Evolutionary conservation across 2,888 invertebrate species (phyloP).

Genomic region (Cerceris ruficornis): DNA sequence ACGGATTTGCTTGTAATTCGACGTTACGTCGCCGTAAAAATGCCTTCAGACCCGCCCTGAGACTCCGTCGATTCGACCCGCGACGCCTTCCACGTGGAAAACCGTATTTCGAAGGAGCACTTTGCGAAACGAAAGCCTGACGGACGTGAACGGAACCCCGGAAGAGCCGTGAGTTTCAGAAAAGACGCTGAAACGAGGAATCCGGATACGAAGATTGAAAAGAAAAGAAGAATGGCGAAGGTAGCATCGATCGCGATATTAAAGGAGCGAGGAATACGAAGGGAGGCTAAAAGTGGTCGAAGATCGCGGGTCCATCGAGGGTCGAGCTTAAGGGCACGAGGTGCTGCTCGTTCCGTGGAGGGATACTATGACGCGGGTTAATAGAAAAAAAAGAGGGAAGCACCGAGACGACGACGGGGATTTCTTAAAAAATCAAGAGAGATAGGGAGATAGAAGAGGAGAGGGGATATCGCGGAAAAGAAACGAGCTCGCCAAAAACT

Average conservation of each 20-base stretch:
- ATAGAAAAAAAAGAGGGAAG: constrained; percentile 5
- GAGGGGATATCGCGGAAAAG: constrained; percentile 57
- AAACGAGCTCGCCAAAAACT: constrained; percentile 68
- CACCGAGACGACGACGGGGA: constrained; percentile 19
- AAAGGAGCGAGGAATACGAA: not conserved
- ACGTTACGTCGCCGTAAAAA: constrained; percentile 57
- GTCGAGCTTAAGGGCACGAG: constrained; percentile 7
- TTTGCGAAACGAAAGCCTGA: not conserved
- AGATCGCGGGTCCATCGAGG: constrained; percentile 5
- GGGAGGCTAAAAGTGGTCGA: not conserved
- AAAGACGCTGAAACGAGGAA: too few species aligned
- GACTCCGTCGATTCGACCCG: not conserved
- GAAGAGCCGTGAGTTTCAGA: too few species aligned
- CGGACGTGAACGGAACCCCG: too few species aligned
- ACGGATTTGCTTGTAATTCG: constrained; percentile 69
- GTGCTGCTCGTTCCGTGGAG: not conserved
- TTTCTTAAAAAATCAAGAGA: constrained; percentile 17
- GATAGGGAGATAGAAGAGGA: constrained; percentile 6
- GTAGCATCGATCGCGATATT: not conserved
- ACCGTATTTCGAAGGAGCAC: not conserved
- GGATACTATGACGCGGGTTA: not conserved
- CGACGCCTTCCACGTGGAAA: not conserved
- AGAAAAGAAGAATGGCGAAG: too few species aligned
- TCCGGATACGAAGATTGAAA: too few species aligned
- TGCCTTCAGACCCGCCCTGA: constrained; percentile 30